Evolutionary conservation across 2,797 vertebrate species (phyloP).

Genomic region (Centropyge bicolor): DNA sequence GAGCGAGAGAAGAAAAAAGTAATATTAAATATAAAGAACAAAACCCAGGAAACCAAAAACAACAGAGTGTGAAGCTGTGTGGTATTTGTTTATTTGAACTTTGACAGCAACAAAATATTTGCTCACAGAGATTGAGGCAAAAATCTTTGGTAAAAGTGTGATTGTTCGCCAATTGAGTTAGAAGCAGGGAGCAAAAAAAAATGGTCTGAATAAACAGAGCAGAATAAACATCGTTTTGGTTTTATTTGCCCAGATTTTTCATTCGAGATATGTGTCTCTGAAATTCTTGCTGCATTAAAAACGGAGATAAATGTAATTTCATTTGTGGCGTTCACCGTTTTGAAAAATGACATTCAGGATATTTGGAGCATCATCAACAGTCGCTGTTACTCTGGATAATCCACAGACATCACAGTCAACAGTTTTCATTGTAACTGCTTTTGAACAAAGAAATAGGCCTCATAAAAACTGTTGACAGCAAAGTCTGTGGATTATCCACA

Average conservation of each 20-base stretch:
- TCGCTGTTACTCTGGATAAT: conserved; percentile 13
- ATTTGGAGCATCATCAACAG: not conserved
- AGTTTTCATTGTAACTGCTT: conserved; percentile 16
- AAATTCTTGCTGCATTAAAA: conserved; percentile 6
- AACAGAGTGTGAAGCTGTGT: not conserved
- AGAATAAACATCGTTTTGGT: not conserved
- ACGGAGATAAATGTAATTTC: not conserved
- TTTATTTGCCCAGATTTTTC: conserved; percentile 2
- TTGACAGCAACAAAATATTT: not conserved
- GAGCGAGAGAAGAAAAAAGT: not conserved
- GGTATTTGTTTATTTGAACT: not conserved
- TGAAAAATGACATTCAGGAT: conserved; percentile 10
- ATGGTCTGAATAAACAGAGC: not conserved
- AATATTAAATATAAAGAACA: not conserved
- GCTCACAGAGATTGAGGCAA: not conserved
- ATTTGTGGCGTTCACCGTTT: conserved; percentile 1
- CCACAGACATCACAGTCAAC: conserved; percentile 25
- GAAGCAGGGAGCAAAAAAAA: not conserved
- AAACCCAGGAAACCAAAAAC: not conserved
- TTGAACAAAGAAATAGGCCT: conserved; percentile 15
- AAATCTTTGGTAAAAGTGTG: not conserved
- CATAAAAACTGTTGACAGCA: conserved; percentile 25
- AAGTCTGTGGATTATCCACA: conserved; percentile 32
- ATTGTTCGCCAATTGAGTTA: not conserved
- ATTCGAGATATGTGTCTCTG: not conserved